These are phyloP conservation scores for Hemitrygon akajei DNA, from an alignment of 2,797 vertebrate species.

Conservation along the genomic window DNA sequence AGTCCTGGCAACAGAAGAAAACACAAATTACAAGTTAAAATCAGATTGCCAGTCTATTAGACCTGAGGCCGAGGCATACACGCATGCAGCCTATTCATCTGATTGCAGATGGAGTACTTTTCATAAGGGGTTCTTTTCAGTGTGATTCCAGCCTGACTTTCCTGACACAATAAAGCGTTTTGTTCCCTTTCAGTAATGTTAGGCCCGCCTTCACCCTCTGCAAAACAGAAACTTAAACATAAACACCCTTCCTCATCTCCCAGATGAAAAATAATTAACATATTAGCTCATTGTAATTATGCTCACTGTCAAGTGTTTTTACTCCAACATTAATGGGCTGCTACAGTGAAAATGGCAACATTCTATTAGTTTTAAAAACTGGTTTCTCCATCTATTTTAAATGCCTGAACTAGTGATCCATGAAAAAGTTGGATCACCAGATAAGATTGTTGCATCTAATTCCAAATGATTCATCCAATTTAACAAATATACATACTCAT, in stretches of 20 bases:
- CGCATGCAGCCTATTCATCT: constrained; percentile 37
- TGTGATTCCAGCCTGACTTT: constrained; percentile 36
- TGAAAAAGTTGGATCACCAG: neutral
- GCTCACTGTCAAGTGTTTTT: constrained; percentile 16
- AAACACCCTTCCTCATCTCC: constrained; percentile 35
- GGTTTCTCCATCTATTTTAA: constrained; percentile 9
- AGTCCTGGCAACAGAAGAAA: constrained; percentile 35
- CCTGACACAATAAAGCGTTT: constrained; percentile 30
- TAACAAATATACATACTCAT: neutral
- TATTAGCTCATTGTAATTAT: constrained; percentile 32
- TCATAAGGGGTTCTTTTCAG: constrained; percentile 36
- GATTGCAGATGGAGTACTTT: constrained; percentile 38
- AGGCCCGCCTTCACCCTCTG: constrained; percentile 30
- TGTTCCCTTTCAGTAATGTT: constrained; percentile 33
- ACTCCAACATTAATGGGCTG: neutral
- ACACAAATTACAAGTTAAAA: constrained; percentile 38
- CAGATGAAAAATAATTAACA: constrained; percentile 36
- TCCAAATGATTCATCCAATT: neutral
- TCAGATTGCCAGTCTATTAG: constrained; percentile 38
- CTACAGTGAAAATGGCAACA: neutral
- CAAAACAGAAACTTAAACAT: constrained; percentile 36
- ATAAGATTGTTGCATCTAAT: neutral
- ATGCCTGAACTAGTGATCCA: neutral
- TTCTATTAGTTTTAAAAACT: neutral
- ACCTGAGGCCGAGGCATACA: constrained; percentile 33